These are phyloP conservation scores for Myotis lucifugus DNA, from an alignment of 2,113 vertebrate species.

Conservation along the genomic window DNA sequence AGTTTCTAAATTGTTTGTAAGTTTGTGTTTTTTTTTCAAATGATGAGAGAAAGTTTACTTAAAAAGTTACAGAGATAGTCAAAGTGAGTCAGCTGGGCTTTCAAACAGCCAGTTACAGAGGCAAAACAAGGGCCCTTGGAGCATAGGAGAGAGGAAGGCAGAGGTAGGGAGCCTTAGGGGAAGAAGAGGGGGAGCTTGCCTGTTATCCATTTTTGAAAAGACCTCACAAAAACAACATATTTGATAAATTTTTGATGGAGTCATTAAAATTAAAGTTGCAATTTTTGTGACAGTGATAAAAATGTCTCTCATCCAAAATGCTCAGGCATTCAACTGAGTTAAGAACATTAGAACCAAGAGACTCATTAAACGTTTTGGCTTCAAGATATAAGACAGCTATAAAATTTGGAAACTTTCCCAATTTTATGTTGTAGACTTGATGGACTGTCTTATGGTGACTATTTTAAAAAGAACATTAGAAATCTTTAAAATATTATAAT, in stretches of 20 bases:
- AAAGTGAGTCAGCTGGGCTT: not conserved
- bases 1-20: conserved; percentile 10
- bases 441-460: conserved; percentile 13
- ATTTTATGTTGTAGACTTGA: not conserved
- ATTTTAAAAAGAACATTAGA: not conserved
- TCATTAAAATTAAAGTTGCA: conserved; percentile 73
- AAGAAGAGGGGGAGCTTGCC: not conserved
- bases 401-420: conserved; percentile 61
- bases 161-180: not conserved
- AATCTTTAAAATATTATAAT: not conserved
- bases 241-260: conserved; percentile 69
- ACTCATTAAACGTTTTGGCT: conserved; percentile 67
- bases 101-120: not conserved
- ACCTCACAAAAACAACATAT: conserved; percentile 50
- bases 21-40: conserved; percentile 36
- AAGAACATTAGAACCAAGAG: conserved; percentile 73
- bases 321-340: conserved; percentile 61
- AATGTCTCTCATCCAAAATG: conserved; percentile 70
- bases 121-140: not conserved
- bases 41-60: not conserved
- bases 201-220: conserved; percentile 59
- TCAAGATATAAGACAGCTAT: conserved; percentile 32
- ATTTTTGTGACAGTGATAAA: conserved; percentile 74
- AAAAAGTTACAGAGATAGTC: not conserved
- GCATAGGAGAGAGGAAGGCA: not conserved